phyloP scores from a whole-genome alignment of 2,888 invertebrate genomes.

The Drosophila nr. medialis region DNA sequence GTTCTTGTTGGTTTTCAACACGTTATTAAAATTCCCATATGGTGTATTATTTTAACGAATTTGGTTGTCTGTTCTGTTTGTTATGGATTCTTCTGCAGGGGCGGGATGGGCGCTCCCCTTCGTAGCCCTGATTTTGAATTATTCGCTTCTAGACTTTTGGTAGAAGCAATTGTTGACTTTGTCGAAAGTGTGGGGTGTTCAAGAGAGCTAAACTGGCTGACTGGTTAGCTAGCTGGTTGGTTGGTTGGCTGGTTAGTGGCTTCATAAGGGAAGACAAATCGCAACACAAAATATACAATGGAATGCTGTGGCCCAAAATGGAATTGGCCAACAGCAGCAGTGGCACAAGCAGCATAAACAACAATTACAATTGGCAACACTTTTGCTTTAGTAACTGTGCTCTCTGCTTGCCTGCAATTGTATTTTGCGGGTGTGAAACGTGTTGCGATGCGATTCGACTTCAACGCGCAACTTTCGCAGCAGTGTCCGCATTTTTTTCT shows the following conservation, averaged over 20 bases:
- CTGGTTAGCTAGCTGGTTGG: neutral
- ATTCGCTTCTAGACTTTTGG: neutral
- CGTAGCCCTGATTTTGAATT: neutral
- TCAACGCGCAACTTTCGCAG: conserved; percentile 48
- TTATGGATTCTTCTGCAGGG: neutral
- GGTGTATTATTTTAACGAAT: conserved; percentile 32
- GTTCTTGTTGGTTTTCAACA: neutral
- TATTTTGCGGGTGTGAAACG: conserved; percentile 49
- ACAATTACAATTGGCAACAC: conserved; percentile 52
- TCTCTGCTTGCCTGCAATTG: conserved; percentile 39
- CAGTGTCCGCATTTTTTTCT: conserved; percentile 50
- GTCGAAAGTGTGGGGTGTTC: conserved; percentile 26
- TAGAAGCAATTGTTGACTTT: neutral
- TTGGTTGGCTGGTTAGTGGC: conserved; percentile 24
- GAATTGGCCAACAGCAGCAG: conserved; percentile 66
- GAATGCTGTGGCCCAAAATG: conserved; percentile 74
- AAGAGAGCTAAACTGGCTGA: neutral
- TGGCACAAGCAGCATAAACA: conserved; percentile 1
- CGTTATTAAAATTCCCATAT: conserved; percentile 41
- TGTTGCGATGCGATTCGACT: conserved; percentile 3
- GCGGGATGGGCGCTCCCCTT: neutral
- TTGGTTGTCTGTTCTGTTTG: conserved; percentile 6
- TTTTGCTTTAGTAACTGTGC: conserved; percentile 39
- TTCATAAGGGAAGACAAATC: conserved; percentile 52
- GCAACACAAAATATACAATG: conserved; percentile 73